Evolutionary conservation across 1,140 invertebrate genomes (phyloP), one percentile per base, ranked within the genome.

Genomic region (Monomorium pharaonis): DNA sequence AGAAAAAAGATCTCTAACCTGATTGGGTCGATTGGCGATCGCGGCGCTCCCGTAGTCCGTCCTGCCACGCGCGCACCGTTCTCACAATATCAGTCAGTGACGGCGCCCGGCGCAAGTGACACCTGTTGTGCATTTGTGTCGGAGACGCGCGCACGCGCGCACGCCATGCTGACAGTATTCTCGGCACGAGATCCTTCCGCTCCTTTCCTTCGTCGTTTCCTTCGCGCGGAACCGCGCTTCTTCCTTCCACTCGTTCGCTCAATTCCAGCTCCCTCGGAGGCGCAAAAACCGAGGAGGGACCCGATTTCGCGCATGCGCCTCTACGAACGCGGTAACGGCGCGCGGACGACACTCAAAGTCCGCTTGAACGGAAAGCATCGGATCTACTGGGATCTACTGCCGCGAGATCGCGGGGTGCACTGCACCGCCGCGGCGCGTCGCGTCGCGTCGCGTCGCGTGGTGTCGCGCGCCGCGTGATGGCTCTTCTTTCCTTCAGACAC

Each of bases 341-440:
- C 24, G 21, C 78, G 24, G 3, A 24, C 18, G 42, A 70, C 14
- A 2, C 51, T 18, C 14, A 49, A 47, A 86, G 69, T 86, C 88
- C 81, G 75, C 67, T 10, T 42, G 21, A 27, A 2, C 33, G 37
- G 83, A 80, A 88, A 81, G 88, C 86, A 37, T 69, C 67, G 47
- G 37, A 33, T 65, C 51, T 80, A 54, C 51, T 54, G 2, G 37
- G 37, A 37, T 37, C 37, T 37, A 88, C 88, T 86, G 86, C 27
- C 58, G 21, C 18, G 51, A 6, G 16, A 47, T 58, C 47, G 51
- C 58, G 85, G 4, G 21, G 51, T 6, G 63, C 24, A 58, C 60
- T 37, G 67, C n/a, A 27, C 14, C 47, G 49, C 33, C 27, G 18
- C n/a, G 18, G 33, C 7, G 49, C 69, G n/a, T 65, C n/a, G n/a